Base-by-base conservation (phyloP, 2,888 invertebrate genomes). In the Beris morrisii region DNA sequence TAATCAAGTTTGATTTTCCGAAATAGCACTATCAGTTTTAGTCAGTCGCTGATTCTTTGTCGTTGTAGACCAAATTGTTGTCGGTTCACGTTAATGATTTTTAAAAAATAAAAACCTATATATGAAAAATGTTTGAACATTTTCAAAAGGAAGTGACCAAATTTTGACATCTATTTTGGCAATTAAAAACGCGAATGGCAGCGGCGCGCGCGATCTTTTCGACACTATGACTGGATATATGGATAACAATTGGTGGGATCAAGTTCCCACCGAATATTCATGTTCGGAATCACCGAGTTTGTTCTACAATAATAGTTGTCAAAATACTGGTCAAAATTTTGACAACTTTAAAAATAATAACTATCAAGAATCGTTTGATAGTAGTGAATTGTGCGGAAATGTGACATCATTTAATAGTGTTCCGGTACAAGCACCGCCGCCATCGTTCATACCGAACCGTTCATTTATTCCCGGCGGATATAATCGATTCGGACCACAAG, bases 211-310 rank as follows among this genome's bases (percentile, higher is more conserved):
- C 22, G 28, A 3, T 52, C 52, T 13, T 32, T 5, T 38, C 38
- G 48, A 12, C 28, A 59, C 5, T 30, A 61, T 61, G 61, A 45
- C 31, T 30, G 46, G 45, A 28, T 61, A 52, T 52, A 50, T 50
- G 13, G 61, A 61, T 50, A 61, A 61, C 50, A 50, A 22, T n/a
- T 22, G 22, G 9, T 61, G 61, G 61, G 61, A 61, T 12, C 61
- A 61, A 52, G 7, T 44, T 50, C 45, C 46, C 4, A 32, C 50
- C n/a, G 61, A 61, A n/a, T 59, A 48, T 13, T 6, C 32, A 4
- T 61, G 38, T 15, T 50, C 61, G 7, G 50, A 61, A 15, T 32
- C 61, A n/a, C 61, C 61, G 6, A 61, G 61, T 52, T 50, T 61
- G 5, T 61, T 61, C 38, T 52, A 61, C 28, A 61, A 61, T 43